Evolutionary conservation across 37 sponge, comb jelly and placozoan species (phyloP).

Genomic region (Cladorhizidae sp.): DNA sequence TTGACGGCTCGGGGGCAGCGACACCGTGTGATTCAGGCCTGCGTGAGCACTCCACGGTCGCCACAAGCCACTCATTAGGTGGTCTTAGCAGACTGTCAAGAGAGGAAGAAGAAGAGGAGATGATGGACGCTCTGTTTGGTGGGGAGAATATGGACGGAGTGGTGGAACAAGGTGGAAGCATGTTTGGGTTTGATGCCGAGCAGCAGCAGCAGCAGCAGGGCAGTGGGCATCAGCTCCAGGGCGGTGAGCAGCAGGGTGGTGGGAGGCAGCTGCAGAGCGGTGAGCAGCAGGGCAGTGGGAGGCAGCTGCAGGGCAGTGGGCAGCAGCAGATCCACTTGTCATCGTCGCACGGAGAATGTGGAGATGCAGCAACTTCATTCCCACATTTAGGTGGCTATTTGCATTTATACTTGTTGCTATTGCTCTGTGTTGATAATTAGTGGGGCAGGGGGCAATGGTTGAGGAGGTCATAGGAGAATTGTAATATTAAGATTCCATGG

Average conservation of each 20-base stretch:
- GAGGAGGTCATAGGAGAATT: no score
- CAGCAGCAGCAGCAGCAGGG: background rate
- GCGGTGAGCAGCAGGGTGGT: no score
- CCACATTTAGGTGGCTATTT: no score
- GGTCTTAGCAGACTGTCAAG: background rate
- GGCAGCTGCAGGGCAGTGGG: background rate
- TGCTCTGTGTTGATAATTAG: no score
- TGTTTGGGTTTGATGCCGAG: conserved; percentile 9
- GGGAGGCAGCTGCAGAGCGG: background rate
- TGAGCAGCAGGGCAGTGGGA: background rate
- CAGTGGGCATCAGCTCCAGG: background rate
- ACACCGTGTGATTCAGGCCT: background rate
- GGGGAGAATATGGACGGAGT: conserved; percentile 30
- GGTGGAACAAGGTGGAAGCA: conserved; percentile 17
- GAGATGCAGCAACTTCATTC: no score
- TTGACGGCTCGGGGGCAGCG: no score
- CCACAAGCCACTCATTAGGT: background rate
- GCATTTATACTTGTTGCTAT: no score
- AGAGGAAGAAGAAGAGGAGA: conserved; percentile 7
- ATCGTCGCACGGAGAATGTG: no score
- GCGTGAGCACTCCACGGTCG: background rate
- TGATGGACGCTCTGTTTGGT: conserved; percentile 58
- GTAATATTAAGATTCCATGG: no score
- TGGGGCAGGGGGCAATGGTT: no score
- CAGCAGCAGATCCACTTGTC: no score